Evolutionary conservation across 2,113 vertebrate genomes (phyloP), one percentile per base, ranked within the genome.

Genomic region (Balaeniceps rex): DNA sequence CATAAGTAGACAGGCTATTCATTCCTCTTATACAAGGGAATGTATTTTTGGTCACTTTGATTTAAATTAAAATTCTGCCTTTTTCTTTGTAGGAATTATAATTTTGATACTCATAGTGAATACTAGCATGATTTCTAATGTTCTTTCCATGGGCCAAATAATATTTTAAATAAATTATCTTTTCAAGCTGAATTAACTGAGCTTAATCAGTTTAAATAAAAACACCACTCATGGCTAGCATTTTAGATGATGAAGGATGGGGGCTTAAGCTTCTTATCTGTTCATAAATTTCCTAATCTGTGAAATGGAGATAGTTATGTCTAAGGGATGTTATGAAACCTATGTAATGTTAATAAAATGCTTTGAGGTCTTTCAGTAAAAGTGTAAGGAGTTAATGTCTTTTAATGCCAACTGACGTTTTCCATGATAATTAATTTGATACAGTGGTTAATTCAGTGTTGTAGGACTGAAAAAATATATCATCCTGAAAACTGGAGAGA

Each of bases 121-220:
- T 60, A 31, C 46, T 88, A 71, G 54, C 54, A 44, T 90, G 29
- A 49, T 80, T 87, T 89, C 51, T 72, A 7, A 69, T 65, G 19
- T 78, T 76, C 22, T 90, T 88, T 77, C 55, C 16, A 10, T 63
- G 28, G 38, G 46, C 38, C 70, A 57, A 81, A 80, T 80, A 83
- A 29, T 42, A 46, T 71, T 94, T 88, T 29, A 83, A 93, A 96
- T 92, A 86, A 75, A 75, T 88, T 66, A 55, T 46, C 38, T 78
- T 90, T 95, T 88, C n/a, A 75, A 66, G 72, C 57, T 79, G 72
- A 93, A 81, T 80, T 90, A 92, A 90, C 76, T 66, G 46, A 90
- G 72, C 28, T 88, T 94, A 86, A 94, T 93, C 90, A 64, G 68
- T 95, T 97, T 88, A 86, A 88, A 93, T 74, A 49, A 75, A 87